Conservation (phyloP, 2,888 invertebrate species). For the Nysson spinosus region DNA sequence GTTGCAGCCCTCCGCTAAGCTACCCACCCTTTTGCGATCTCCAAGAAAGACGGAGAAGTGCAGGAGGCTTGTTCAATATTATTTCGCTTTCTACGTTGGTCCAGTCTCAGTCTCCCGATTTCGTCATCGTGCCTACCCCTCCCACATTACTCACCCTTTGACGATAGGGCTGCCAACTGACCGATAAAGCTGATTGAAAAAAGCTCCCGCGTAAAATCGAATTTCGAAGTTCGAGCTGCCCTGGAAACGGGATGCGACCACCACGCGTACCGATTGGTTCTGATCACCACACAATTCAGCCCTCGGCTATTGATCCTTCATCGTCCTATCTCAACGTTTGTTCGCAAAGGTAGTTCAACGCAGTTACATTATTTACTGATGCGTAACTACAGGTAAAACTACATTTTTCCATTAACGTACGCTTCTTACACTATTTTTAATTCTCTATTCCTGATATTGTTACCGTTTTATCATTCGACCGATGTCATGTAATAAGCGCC, state of each 20-base stretch:
- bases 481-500: no score
- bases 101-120: conserved; percentile 9
- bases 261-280: conserved; percentile 47
- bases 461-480: no score
- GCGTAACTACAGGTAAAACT: no score
- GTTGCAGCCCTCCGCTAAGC: conserved; percentile 40
- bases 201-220: conserved; percentile 64
- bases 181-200: conserved; percentile 70
- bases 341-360: conserved; percentile 6
- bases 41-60: conserved; percentile 25
- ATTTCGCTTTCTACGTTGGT: conserved; percentile 43
- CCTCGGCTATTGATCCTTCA: conserved; percentile 43
- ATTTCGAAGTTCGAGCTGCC: conserved; percentile 50
- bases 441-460: not conserved
- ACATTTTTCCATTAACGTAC: no score
- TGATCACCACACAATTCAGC: conserved; percentile 39
- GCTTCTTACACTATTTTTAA: no score
- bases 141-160: conserved; percentile 36
- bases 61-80: conserved; percentile 28
- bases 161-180: conserved; percentile 62
- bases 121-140: conserved; percentile 2
- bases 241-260: conserved; percentile 28
- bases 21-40: conserved; percentile 32
- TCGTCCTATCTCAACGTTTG: conserved; percentile 18
- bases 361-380: conserved; percentile 13